Evolutionary conservation across 2,113 vertebrate genomes (phyloP).

Genomic region (Pelusios castaneus): DNA sequence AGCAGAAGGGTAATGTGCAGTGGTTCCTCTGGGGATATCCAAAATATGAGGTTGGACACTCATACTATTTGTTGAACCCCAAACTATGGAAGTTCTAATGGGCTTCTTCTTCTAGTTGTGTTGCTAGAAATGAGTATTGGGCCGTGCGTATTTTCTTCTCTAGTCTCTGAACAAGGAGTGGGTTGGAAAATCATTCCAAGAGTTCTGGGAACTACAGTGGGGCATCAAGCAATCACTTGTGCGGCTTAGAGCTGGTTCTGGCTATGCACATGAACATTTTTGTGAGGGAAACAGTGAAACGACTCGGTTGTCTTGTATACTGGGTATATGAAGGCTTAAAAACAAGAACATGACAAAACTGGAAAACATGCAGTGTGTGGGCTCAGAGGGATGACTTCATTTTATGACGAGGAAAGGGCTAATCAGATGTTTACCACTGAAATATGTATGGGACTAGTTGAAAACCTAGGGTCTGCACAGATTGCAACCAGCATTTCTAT

Average conservation of each 20-base stretch:
- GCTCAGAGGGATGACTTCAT: constrained; percentile 18
- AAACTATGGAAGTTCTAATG: not conserved
- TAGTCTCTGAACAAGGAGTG: not conserved
- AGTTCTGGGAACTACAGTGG: not conserved
- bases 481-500: not conserved
- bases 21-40: not conserved
- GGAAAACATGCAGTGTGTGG: constrained; percentile 3
- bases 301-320: not conserved
- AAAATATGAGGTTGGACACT: not conserved
- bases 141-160: not conserved
- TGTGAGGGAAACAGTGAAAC: not conserved
- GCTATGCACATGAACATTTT: not conserved
- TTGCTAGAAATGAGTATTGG: not conserved
- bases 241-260: not conserved
- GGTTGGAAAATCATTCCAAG: not conserved
- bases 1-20: not conserved
- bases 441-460: constrained; percentile 31
- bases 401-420: constrained; percentile 50
- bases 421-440: constrained; percentile 48
- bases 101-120: not conserved
- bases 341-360: constrained; percentile 14
- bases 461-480: not conserved
- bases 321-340: not conserved
- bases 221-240: not conserved
- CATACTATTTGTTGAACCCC: not conserved